Percentiles rank a stretch among this genome's conserved stretches.
Evolutionary conservation across 2,888 invertebrate genomes (phyloP).

Genomic region (Platerodrilus igneus): DNA sequence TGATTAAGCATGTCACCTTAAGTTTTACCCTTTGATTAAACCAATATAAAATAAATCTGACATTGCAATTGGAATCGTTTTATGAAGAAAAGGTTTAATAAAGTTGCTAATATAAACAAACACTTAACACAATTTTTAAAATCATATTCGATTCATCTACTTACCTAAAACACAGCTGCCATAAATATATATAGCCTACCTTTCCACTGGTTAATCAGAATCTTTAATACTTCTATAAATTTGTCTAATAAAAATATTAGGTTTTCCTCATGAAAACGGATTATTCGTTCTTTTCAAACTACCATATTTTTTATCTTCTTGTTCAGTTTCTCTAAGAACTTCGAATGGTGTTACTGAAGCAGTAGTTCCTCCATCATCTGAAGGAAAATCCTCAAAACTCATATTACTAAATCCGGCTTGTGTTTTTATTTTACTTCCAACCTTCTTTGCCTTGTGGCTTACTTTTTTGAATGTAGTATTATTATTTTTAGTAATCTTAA

Average conservation of each 20-base stretch:
- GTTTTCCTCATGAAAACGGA: constrained; percentile 50
- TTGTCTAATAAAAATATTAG: constrained; percentile 24
- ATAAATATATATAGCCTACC: neutral
- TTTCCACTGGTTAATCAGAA: constrained; percentile 17
- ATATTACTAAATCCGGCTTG: constrained; percentile 66
- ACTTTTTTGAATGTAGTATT: constrained; percentile 37
- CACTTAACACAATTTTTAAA: too few species aligned
- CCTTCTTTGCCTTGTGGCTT: constrained; percentile 36
- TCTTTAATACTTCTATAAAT: constrained; percentile 24
- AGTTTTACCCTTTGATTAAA: too few species aligned
- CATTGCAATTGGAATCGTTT: too few species aligned
- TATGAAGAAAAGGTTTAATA: too few species aligned
- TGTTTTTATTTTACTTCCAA: constrained; percentile 33
- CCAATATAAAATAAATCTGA: too few species aligned
- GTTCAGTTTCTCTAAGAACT: constrained; percentile 55
- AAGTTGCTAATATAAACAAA: too few species aligned
- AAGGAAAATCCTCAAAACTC: constrained; percentile 71
- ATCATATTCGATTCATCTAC: too few species aligned
- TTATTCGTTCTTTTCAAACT: constrained; percentile 50
- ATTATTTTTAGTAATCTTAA: constrained; percentile 36
- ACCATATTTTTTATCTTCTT: constrained; percentile 50
- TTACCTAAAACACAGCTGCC: too few species aligned
- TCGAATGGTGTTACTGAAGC: constrained; percentile 57
- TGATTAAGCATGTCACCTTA: too few species aligned
- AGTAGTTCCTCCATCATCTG: constrained; percentile 56